Evolutionary conservation across 2,888 invertebrate genomes (phyloP).

Genomic region (Poecilus cupreus): DNA sequence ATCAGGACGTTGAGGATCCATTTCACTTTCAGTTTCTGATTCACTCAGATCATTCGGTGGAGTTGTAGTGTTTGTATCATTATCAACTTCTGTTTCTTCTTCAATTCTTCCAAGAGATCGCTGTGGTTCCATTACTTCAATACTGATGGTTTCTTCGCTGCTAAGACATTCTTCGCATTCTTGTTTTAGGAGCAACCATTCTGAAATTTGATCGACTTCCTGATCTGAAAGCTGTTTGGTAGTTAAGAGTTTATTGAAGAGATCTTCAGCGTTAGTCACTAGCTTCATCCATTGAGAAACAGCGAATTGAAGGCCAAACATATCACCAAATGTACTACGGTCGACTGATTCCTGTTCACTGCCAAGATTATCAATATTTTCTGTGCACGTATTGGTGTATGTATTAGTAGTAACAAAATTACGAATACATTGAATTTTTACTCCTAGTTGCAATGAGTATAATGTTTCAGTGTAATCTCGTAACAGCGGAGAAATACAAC

Average conservation of each 20-base stretch:
- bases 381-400: constrained; percentile 68
- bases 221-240: constrained; percentile 82
- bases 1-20: constrained; percentile 77
- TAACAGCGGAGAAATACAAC: constrained; percentile 83
- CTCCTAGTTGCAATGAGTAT: constrained; percentile 80
- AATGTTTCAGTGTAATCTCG: constrained; percentile 81
- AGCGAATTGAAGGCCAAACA: constrained; percentile 87
- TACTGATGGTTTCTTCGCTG: constrained; percentile 72
- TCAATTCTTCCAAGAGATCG: constrained; percentile 75
- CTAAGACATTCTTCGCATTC: constrained; percentile 90
- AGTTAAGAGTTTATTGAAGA: constrained; percentile 85
- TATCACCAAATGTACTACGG: constrained; percentile 68
- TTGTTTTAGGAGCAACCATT: constrained; percentile 90
- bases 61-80: constrained; percentile 73
- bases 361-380: constrained; percentile 52
- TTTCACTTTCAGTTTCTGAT: constrained; percentile 65
- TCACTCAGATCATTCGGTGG: constrained; percentile 63
- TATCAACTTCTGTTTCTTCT: constrained; percentile 72
- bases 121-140: constrained; percentile 74
- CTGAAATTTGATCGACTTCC: constrained; percentile 85
- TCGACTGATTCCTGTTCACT: constrained; percentile 61
- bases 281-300: constrained; percentile 88
- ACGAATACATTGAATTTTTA: constrained; percentile 80
- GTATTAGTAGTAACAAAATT: constrained; percentile 84
- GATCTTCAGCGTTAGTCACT: constrained; percentile 88